Conservation (phyloP, 2,113 vertebrate species). For the Sphyrna mokarran region DNA sequence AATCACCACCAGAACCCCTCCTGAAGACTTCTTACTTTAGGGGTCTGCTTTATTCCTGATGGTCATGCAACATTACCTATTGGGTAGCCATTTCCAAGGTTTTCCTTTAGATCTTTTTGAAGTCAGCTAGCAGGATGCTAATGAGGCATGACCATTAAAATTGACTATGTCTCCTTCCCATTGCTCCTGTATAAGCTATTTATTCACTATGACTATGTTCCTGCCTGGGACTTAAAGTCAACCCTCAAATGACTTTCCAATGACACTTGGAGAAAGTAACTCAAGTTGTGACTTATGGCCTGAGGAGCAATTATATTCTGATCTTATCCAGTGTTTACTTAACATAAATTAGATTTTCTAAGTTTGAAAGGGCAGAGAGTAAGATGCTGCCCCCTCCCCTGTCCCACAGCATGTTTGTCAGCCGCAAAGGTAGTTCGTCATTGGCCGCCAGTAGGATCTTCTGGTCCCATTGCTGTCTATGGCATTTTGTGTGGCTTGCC, state of each 20-base stretch:
- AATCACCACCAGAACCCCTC: background rate
- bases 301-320: background rate
- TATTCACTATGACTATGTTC: background rate
- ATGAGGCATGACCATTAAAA: background rate
- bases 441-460: no score
- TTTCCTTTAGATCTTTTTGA: background rate
- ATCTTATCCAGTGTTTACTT: background rate
- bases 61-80: background rate
- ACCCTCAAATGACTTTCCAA: background rate
- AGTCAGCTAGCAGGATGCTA: background rate
- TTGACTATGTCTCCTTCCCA: background rate
- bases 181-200: background rate
- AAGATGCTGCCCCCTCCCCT: no score
- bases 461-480: no score
- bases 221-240: background rate
- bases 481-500: no score
- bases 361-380: background rate
- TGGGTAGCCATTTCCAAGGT: background rate
- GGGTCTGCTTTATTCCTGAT: background rate
- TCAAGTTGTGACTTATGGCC: background rate
- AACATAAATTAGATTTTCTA: background rate
- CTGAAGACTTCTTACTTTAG: background rate
- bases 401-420: no score
- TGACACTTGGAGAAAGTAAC: background rate
- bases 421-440: no score